Evolutionary conservation across 2,797 vertebrate genomes (phyloP), one percentile per base, ranked within the genome.

Genomic region (Acomys russatus): DNA sequence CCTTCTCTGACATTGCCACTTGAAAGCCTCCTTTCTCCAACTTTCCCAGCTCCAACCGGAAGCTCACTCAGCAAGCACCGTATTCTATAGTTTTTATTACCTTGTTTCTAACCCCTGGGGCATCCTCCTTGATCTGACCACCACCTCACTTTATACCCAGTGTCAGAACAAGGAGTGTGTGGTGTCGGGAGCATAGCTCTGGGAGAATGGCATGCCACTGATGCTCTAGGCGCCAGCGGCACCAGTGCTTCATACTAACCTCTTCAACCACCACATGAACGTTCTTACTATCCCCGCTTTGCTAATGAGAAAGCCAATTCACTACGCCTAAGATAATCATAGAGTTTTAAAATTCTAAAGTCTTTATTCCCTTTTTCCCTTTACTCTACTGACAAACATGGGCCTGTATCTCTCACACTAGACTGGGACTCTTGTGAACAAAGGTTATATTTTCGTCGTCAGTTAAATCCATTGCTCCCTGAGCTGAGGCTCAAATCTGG

Each of bases 101-200:
- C 1, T 84, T 9, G 3, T 23, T 76, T 73, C 61, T n/a, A 23
- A 59, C 12, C 5, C 30, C 54, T 9, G 15, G 89, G 61, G 35
- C 20, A 0, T 49, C 63, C 66, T 64, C 35, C 82, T 79, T 7
- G 0, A 15, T 74, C 54, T 56, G 54, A 63, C 23, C 61, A 20
- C 22, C 71, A 63, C 54, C 79, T 9, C 10, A 51, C 71, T 90
- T 63, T 2, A 28, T 6, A 38, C 23, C 7, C 0, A 56, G 64
- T 51, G 25, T 51, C 56, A n/a, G 7, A 8, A 17, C 4, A 71
- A 38, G n/a, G 8, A 28, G 8, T 0, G 0, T 11, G 61, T n/a
- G 8, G 1, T 33, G 4, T 8, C 3, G 6, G 23, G 28, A 23
- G 3, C 63, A 73, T 38, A 2, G 35, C 33, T 87, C 30, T 68